Evolutionary conservation across 2,113 vertebrate genomes (phyloP).

Genomic region (Corapipo altera): DNA sequence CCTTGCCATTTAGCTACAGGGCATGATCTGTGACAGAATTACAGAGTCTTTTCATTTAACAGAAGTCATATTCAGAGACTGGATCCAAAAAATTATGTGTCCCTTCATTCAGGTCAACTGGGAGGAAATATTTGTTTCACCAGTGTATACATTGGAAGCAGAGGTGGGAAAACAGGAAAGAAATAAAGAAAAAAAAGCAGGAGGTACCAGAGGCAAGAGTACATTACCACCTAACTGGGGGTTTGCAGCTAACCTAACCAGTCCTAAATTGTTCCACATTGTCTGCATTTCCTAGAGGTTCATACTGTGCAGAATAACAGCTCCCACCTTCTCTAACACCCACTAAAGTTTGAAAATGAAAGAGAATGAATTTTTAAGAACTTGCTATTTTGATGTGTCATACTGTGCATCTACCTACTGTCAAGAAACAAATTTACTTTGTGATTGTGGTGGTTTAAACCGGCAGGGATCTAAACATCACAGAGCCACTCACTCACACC

Average conservation of each 20-base stretch:
- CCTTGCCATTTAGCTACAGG: background rate
- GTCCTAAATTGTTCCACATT: background rate
- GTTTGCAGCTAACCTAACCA: background rate
- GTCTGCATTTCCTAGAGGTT: background rate
- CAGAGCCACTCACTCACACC: background rate
- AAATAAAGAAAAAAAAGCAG: background rate
- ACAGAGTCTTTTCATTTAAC: background rate
- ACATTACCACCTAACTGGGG: background rate
- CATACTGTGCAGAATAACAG: constrained; percentile 17
- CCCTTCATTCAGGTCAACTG: background rate
- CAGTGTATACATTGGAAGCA: background rate
- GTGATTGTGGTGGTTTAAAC: background rate
- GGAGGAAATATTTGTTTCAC: background rate
- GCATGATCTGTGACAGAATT: background rate
- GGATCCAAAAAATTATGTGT: background rate
- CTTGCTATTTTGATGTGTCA: background rate
- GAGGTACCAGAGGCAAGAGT: background rate
- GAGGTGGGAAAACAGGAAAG: background rate
- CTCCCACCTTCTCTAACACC: constrained; percentile 21
- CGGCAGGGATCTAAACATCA: background rate
- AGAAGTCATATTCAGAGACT: background rate
- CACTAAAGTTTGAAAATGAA: background rate
- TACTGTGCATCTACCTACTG: background rate
- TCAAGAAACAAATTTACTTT: background rate
- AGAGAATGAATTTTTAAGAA: background rate